Conservation (phyloP, 2,797 vertebrate species). For the Liparis tanakae region DNA sequence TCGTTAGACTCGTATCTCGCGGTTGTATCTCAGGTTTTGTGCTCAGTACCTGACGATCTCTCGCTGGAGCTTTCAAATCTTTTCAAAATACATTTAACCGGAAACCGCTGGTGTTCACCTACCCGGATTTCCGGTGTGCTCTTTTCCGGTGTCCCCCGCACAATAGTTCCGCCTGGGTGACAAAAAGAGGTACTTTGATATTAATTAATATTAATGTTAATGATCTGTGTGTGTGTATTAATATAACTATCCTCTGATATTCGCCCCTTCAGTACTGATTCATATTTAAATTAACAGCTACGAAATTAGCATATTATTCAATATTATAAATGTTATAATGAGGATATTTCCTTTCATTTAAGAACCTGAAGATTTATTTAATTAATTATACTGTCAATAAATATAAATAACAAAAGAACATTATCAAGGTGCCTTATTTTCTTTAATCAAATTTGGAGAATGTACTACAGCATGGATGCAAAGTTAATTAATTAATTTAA, state of each 20-base stretch:
- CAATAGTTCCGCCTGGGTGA: slow-evolving; percentile 52
- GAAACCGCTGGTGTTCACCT: slow-evolving; percentile 54
- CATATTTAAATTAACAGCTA: background rate
- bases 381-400: background rate
- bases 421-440: background rate
- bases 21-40: rapidly evolving
- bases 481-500: background rate
- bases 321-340: background rate
- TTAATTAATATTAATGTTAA: background rate
- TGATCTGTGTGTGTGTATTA: background rate
- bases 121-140: slow-evolving; percentile 28
- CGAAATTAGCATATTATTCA: background rate
- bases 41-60: background rate
- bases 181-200: background rate
- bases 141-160: background rate
- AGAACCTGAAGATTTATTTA: background rate
- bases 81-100: slow-evolving; percentile 63
- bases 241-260: background rate
- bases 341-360: background rate
- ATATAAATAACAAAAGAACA: background rate
- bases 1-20: no score
- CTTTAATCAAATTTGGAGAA: background rate
- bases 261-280: background rate
- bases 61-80: slow-evolving; percentile 5
- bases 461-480: background rate